phyloP scores from a whole-genome alignment of 1,140 invertebrate genomes.

The Drosophila mojavensis region DNA sequence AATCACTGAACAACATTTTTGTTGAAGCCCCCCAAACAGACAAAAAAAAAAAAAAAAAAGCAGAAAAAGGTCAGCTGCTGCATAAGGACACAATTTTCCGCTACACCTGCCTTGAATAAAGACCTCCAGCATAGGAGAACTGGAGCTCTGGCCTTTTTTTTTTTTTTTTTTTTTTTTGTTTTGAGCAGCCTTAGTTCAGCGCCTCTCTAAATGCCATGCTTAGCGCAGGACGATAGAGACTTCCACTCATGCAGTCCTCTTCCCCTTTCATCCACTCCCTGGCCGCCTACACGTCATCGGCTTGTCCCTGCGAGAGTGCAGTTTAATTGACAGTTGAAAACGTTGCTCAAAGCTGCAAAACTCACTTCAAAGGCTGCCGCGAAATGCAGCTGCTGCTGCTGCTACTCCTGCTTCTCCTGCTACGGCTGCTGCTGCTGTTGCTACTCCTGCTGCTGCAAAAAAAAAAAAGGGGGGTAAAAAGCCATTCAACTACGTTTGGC shows the following conservation, averaged over 20 bases:
- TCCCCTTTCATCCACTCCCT: neutral
- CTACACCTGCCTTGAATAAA: slow-evolving; percentile 51
- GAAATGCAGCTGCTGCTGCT: slow-evolving; percentile 24
- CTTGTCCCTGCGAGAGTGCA: slow-evolving; percentile 46
- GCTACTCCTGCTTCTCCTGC: no score
- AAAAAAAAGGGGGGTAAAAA: neutral
- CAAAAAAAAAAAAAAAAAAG: slow-evolving; percentile 18
- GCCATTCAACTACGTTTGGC: slow-evolving; percentile 13
- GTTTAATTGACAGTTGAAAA: slow-evolving; percentile 59
- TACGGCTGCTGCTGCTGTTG: no score
- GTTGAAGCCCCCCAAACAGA: slow-evolving; percentile 3
- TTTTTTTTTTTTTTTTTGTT: neutral
- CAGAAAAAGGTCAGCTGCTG: slow-evolving; percentile 36
- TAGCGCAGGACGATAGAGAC: slow-evolving; percentile 12
- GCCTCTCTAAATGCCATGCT: slow-evolving; percentile 46
- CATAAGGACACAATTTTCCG: slow-evolving; percentile 51
- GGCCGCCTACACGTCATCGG: slow-evolving; percentile 32
- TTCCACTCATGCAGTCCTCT: neutral
- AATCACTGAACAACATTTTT: slow-evolving; percentile 43
- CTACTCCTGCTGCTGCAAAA: no score
- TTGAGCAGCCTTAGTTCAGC: slow-evolving; percentile 4
- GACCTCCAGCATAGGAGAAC: slow-evolving; percentile 14
- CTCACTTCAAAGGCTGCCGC: slow-evolving; percentile 53
- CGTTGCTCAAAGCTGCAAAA: slow-evolving; percentile 48
- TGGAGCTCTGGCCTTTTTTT: slow-evolving; percentile 1